Conservation (phyloP, 2,113 vertebrate genomes). For the Stigmatopora argus region DNA sequence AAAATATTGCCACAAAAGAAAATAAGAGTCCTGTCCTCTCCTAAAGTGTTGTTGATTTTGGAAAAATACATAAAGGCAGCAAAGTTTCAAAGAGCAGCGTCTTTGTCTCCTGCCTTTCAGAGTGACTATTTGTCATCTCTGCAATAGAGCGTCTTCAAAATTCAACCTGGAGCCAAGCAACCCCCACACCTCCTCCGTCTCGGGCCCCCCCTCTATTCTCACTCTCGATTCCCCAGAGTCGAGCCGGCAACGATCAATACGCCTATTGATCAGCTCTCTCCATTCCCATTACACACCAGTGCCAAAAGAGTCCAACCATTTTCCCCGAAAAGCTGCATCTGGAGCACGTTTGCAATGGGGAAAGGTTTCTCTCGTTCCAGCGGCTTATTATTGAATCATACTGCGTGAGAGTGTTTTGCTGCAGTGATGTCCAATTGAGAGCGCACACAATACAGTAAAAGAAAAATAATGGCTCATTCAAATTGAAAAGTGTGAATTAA, state of each 20-base stretch:
- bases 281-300: constrained; percentile 76
- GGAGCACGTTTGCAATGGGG: constrained; percentile 62
- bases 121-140: constrained; percentile 73
- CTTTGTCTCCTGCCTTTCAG: constrained; percentile 64
- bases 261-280: constrained; percentile 77
- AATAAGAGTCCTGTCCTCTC: background rate
- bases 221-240: constrained; percentile 76
- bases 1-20: background rate
- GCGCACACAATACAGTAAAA: constrained; percentile 9
- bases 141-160: constrained; percentile 75
- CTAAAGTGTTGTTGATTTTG: background rate
- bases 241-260: constrained; percentile 74
- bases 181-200: constrained; percentile 53
- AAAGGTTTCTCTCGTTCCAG: constrained; percentile 62
- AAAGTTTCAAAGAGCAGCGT: constrained; percentile 1
- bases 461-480: background rate
- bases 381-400: constrained; percentile 56
- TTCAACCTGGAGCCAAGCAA: constrained; percentile 66
- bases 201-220: constrained; percentile 59
- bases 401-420: constrained; percentile 29
- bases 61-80: background rate
- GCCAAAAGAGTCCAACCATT: constrained; percentile 71
- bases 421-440: constrained; percentile 26
- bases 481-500: background rate
- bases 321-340: constrained; percentile 67